Evolutionary conservation across 1,140 invertebrate species (phyloP).

Genomic region (Caenorhabditis tropicalis): DNA sequence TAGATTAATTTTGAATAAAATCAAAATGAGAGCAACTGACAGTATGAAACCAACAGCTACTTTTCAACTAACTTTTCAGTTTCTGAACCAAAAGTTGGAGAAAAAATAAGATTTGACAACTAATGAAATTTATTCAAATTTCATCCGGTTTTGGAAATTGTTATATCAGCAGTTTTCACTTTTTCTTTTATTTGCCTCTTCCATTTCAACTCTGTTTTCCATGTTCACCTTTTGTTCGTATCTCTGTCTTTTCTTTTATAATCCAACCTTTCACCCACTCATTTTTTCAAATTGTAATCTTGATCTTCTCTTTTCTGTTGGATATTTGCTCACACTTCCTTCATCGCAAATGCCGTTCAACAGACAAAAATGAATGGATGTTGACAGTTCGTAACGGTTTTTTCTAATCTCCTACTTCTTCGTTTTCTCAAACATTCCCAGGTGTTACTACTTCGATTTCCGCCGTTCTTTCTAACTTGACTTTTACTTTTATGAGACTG

Average conservation of each 20-base stretch:
- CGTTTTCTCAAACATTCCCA: not conserved
- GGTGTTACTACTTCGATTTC: not conserved
- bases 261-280: conserved; percentile 26
- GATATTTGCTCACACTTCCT: conserved; percentile 25
- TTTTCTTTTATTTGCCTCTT: not conserved
- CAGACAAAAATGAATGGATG: not conserved
- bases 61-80: no score
- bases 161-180: not conserved
- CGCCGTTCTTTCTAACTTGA: not conserved
- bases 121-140: no score
- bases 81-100: no score
- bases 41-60: no score
- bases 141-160: no score
- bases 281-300: conserved; percentile 43
- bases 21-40: no score
- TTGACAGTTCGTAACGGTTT: conserved; percentile 21
- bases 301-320: conserved; percentile 6
- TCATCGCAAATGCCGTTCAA: not conserved
- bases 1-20: no score
- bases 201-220: not conserved
- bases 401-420: not conserved
- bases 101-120: no score
- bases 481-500: not conserved
- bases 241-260: not conserved
- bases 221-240: not conserved